phyloP scores from a whole-genome alignment of 2,888 invertebrate genomes.

The Drosophila recens region DNA sequence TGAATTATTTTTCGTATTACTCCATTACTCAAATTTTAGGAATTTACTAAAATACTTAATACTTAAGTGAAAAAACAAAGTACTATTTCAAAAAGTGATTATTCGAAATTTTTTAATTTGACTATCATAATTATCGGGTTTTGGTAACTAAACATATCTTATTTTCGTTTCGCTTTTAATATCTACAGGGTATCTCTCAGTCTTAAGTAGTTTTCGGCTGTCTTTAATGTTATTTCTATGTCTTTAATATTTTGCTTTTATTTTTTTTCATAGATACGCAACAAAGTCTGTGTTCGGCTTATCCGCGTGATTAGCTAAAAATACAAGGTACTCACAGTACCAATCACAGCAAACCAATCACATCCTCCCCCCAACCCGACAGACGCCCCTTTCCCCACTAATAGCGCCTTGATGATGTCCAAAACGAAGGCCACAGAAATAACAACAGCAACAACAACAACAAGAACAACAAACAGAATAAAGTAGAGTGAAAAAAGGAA shows the following conservation, averaged over 20 bases:
- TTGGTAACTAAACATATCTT: neutral
- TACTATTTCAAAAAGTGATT: too few relatives aligned
- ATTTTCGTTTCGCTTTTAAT: too few relatives aligned
- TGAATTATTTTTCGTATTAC: too few relatives aligned
- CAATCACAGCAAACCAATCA: slow-evolving; percentile 29
- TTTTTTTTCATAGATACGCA: slow-evolving; percentile 42
- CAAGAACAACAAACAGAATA: slow-evolving; percentile 1
- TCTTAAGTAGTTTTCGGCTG: accelerated
- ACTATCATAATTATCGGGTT: too few relatives aligned
- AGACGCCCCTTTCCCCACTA: neutral
- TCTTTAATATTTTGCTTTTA: slow-evolving; percentile 50
- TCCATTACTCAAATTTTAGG: neutral
- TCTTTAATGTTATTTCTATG: slow-evolving; percentile 49
- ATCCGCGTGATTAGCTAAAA: slow-evolving; percentile 75
- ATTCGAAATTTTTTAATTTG: neutral
- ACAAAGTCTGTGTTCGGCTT: slow-evolving; percentile 53
- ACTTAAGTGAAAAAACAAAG: too few relatives aligned
- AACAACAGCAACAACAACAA: too few relatives aligned
- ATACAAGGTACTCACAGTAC: slow-evolving; percentile 46
- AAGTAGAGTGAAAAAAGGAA: slow-evolving; percentile 1
- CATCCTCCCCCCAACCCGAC: neutral
- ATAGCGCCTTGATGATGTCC: slow-evolving; percentile 29
- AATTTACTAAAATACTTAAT: too few relatives aligned
- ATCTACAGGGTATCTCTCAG: slow-evolving; percentile 23
- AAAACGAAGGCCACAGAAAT: slow-evolving; percentile 31